Conservation (phyloP, 2,113 vertebrate species). For the Furnarius figulus region DNA sequence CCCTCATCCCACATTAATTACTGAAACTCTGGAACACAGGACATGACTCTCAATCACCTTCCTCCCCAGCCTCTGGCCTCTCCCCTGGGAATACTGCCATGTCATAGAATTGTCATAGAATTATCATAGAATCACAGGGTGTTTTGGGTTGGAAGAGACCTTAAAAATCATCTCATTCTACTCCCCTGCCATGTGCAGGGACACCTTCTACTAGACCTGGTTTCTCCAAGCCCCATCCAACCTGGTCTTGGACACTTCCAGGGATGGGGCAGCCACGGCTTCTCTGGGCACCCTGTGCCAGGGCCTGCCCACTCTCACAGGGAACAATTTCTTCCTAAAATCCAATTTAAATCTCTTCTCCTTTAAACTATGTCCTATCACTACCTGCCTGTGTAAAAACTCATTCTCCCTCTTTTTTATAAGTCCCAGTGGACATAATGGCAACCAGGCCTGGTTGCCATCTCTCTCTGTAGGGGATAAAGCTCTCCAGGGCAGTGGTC, state of each 20-base stretch:
- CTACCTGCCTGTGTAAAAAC: neutral
- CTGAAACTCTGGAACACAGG: neutral
- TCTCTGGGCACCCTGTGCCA: neutral
- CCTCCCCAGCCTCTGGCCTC: neutral
- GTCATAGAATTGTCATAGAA: neutral
- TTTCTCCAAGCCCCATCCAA: neutral
- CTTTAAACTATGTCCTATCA: neutral
- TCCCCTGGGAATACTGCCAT: neutral
- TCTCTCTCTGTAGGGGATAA: neutral
- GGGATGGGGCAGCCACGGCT: neutral
- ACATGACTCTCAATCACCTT: neutral
- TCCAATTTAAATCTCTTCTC: neutral
- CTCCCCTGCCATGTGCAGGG: neutral
- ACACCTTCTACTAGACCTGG: neutral
- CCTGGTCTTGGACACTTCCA: neutral
- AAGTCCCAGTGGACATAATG: accelerated
- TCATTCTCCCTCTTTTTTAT: neutral
- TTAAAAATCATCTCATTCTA: accelerated
- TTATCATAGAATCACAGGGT: neutral
- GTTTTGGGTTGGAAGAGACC: neutral
- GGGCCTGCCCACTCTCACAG: neutral
- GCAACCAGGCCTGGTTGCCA: neutral
- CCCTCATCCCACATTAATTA: neutral
- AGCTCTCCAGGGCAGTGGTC: too few species aligned
- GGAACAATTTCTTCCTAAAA: neutral